Evolutionary conservation across 2,888 invertebrate species (phyloP).

Genomic region (Caenorhabditis drosophilae): DNA sequence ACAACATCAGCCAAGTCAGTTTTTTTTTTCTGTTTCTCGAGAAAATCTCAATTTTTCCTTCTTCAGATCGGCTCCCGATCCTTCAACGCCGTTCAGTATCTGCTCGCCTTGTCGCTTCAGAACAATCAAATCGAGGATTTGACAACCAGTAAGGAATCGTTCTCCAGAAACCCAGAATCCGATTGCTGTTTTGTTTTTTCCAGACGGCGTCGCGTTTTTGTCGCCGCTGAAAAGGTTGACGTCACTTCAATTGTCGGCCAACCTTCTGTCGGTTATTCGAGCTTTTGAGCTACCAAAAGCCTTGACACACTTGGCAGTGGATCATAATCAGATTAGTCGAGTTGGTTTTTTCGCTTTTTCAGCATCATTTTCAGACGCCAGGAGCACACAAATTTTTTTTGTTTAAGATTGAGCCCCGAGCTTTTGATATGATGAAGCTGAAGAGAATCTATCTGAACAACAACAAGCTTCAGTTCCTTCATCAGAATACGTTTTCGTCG

Average conservation of each 20-base stretch:
- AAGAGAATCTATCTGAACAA: constrained; percentile 59
- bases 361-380: too few relatives aligned
- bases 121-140: constrained; percentile 44
- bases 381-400: neutral
- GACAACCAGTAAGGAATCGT: constrained; percentile 11
- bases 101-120: constrained; percentile 37
- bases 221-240: constrained; percentile 68
- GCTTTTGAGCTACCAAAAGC: constrained; percentile 47
- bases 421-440: constrained; percentile 53
- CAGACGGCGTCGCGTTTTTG: constrained; percentile 59
- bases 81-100: constrained; percentile 32
- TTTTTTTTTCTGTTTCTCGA: too few relatives aligned
- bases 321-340: constrained; percentile 42
- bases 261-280: constrained; percentile 52
- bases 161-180: neutral
- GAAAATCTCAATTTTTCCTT: too few relatives aligned
- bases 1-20: constrained; percentile 40
- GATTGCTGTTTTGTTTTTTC: constrained; percentile 2
- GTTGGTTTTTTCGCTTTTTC: constrained; percentile 1
- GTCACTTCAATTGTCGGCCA: constrained; percentile 71
- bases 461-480: constrained; percentile 61
- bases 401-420: constrained; percentile 49
- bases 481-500: constrained; percentile 57
- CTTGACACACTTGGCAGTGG: constrained; percentile 37
- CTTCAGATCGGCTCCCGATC: constrained; percentile 35